phyloP scores from a whole-genome alignment of 2,113 vertebrate genomes.

The Marmota flaviventris region DNA sequence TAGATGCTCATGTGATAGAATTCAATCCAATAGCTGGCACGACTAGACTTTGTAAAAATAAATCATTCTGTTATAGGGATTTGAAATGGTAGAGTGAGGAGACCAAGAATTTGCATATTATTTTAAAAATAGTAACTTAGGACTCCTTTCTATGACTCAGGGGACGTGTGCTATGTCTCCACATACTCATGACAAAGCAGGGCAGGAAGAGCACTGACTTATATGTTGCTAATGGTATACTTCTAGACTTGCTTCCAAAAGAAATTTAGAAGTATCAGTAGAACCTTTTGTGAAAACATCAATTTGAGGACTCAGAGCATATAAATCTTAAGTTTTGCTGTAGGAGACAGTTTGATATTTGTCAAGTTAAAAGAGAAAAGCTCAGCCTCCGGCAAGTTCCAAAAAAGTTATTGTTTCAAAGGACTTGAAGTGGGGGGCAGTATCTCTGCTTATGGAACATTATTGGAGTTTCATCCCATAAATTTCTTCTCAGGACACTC shows the following conservation, averaged over 20 bases:
- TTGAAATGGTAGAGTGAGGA: conserved; percentile 46
- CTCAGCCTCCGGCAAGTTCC: neutral
- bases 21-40: neutral
- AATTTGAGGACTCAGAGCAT: neutral
- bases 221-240: neutral
- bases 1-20: neutral
- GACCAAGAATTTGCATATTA: neutral
- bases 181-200: neutral
- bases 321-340: conserved; percentile 49
- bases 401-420: conserved; percentile 2
- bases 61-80: conserved; percentile 17
- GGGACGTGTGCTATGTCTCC: neutral
- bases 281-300: neutral
- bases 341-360: neutral
- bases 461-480: neutral
- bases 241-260: neutral
- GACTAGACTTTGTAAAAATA: conserved; percentile 59
- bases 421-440: neutral
- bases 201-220: neutral
- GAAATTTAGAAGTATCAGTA: conserved; percentile 18
- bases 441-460: neutral
- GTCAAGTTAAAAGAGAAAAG: conserved; percentile 7
- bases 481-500: neutral
- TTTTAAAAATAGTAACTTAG: conserved; percentile 31
- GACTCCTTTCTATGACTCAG: conserved; percentile 22